Conservation (phyloP, 2,113 vertebrate genomes). For the Myanophis thanlyinensis region DNA sequence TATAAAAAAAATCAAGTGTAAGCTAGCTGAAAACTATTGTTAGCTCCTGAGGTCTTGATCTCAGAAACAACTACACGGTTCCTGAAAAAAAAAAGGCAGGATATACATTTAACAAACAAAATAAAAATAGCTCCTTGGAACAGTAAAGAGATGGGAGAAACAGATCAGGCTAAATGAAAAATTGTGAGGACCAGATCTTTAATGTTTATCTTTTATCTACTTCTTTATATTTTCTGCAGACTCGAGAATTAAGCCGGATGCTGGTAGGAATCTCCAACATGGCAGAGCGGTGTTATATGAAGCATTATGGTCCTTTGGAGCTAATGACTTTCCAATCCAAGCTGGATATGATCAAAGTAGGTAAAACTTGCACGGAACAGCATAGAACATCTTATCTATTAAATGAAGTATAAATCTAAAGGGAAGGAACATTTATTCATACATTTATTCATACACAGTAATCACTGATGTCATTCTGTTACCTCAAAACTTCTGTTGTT, state of each 20-base stretch:
- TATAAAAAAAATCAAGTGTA: neutral
- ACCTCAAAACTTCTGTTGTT: neutral
- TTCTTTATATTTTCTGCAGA: conserved; percentile 50
- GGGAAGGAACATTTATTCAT: neutral
- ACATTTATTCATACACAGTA: neutral
- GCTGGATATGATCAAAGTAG: conserved; percentile 77
- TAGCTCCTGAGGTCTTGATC: neutral
- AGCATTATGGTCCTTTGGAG: conserved; percentile 48
- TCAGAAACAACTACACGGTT: neutral
- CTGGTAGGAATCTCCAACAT: conserved; percentile 65
- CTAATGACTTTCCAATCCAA: conserved; percentile 57
- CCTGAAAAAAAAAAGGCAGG: neutral
- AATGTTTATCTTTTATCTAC: fast-evolving
- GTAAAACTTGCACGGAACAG: neutral
- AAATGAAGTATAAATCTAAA: neutral
- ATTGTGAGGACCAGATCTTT: neutral
- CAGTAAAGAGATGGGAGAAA: neutral
- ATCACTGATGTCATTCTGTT: neutral
- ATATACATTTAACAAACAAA: neutral
- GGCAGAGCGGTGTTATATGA: conserved; percentile 70
- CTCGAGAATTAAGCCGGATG: conserved; percentile 60
- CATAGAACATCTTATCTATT: neutral
- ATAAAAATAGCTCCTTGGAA: neutral
- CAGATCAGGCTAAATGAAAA: neutral
- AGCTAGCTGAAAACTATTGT: neutral